A percentile compares a stretch with the other conserved stretches of the same genome.
Evolutionary conservation across 2,888 invertebrate species (phyloP).

Genomic region (Drosophila antonietae): DNA sequence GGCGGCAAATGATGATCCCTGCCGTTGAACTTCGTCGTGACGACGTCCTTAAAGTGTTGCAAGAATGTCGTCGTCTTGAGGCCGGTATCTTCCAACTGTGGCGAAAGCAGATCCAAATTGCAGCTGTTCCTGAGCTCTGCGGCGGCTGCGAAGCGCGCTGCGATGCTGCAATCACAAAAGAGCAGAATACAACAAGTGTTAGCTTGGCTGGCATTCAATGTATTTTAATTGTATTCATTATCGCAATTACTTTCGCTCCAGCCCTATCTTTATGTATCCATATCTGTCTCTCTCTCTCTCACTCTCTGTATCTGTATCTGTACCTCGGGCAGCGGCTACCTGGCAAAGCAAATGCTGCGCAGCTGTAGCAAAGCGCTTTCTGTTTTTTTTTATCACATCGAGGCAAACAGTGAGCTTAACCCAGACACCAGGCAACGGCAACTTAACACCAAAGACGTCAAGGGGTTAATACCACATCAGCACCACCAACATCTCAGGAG

Average conservation of each 20-base stretch:
- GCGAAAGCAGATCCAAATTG: conserved; percentile 78
- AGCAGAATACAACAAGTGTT: conserved; percentile 2
- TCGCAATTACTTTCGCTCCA: conserved; percentile 38
- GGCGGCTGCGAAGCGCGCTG: conserved; percentile 60
- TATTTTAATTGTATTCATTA: conserved; percentile 16
- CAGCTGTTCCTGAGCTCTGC: conserved; percentile 70
- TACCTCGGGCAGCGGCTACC: conserved; percentile 50
- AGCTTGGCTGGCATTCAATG: conserved; percentile 9
- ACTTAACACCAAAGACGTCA: conserved; percentile 78
- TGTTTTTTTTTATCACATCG: conserved; percentile 61
- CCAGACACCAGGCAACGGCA: conserved; percentile 78
- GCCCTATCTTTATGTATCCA: conserved; percentile 13
- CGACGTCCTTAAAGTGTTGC: conserved; percentile 84
- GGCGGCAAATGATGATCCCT: conserved; percentile 83
- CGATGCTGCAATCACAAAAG: conserved; percentile 50
- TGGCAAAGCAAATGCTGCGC: conserved; percentile 59
- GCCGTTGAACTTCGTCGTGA: conserved; percentile 84
- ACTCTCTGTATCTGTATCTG: not conserved
- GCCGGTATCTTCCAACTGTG: conserved; percentile 83
- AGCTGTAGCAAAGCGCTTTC: conserved; percentile 7
- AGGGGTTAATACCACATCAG: conserved; percentile 74
- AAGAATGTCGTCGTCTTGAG: conserved; percentile 84
- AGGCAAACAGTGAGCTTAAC: conserved; percentile 78
- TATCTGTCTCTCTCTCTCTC: not conserved
- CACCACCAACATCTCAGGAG: conserved; percentile 20